phyloP scores from a whole-genome alignment of 2,113 vertebrate genomes.

The Vireo altiloquus region DNA sequence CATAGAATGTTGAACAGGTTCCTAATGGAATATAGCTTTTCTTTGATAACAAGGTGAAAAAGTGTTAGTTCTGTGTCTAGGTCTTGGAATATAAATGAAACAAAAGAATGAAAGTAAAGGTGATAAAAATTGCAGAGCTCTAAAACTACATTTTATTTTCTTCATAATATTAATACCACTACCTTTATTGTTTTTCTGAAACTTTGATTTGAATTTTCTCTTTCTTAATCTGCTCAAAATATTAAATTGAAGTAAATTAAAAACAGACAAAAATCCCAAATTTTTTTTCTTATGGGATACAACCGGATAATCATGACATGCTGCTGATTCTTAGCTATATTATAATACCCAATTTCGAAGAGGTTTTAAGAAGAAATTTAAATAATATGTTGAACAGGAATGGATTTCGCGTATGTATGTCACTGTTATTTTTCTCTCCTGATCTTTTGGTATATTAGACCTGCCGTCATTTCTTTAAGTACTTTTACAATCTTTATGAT shows the following conservation, averaged over 20 bases:
- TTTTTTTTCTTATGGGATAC: not conserved
- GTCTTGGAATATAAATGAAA: not conserved
- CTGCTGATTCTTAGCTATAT: not conserved
- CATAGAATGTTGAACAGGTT: not conserved
- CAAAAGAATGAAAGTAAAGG: not conserved
- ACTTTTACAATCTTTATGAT: not conserved
- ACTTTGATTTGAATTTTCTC: not conserved
- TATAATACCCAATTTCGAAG: not conserved
- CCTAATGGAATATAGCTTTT: not conserved
- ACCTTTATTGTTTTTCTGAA: not conserved
- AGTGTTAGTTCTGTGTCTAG: not conserved
- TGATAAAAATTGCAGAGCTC: not conserved
- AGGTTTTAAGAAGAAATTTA: not conserved
- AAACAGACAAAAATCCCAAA: not conserved
- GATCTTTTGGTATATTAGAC: not conserved
- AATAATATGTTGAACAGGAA: not conserved
- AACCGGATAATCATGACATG: not conserved
- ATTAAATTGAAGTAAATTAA: not conserved
- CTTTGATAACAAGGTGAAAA: not conserved
- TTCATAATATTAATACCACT: not conserved
- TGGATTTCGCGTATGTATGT: not conserved
- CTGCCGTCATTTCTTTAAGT: not conserved
- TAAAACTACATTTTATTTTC: not conserved
- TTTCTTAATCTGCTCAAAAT: not conserved
- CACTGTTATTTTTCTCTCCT: not conserved